Evolutionary conservation across 2,113 vertebrate genomes (phyloP).

Genomic region (Dissostichus mawsoni): DNA sequence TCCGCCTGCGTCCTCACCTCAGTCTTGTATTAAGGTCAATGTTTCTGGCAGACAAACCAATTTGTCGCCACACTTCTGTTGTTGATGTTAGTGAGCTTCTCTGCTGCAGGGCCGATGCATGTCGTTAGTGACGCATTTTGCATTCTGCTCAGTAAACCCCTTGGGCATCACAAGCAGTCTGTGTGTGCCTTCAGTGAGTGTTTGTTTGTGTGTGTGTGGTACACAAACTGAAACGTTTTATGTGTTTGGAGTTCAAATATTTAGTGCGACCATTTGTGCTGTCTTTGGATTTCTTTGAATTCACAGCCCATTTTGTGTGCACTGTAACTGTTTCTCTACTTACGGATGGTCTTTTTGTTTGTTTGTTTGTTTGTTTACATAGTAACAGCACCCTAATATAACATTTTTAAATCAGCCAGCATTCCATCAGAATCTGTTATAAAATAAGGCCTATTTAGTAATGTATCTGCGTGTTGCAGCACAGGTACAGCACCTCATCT

Average conservation of each 20-base stretch:
- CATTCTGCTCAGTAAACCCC: background rate
- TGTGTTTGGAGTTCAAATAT: too few relatives aligned
- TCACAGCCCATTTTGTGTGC: background rate
- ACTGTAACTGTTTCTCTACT: too few relatives aligned
- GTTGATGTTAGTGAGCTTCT: slow-evolving; percentile 4
- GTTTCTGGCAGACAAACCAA: slow-evolving; percentile 33
- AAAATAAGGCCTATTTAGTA: too few relatives aligned
- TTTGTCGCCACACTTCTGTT: slow-evolving; percentile 17
- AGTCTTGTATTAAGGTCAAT: slow-evolving; percentile 24
- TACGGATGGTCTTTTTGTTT: too few relatives aligned
- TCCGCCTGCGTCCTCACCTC: slow-evolving; percentile 1
- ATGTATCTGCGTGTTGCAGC: too few relatives aligned
- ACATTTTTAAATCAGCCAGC: background rate
- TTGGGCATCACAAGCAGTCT: background rate
- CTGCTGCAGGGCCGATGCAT: slow-evolving; percentile 33
- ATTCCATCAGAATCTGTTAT: background rate
- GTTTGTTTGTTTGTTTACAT: too few relatives aligned
- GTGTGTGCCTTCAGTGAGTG: background rate
- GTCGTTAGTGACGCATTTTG: slow-evolving; percentile 37
- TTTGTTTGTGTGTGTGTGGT: background rate
- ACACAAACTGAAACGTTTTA: background rate
- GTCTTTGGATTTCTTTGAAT: background rate
- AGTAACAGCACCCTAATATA: background rate
- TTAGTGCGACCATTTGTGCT: background rate
- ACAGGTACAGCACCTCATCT: too few relatives aligned